These are phyloP conservation scores for Pelobates fuscus DNA, from an alignment of 2,113 vertebrate species.

Conservation along the genomic window DNA sequence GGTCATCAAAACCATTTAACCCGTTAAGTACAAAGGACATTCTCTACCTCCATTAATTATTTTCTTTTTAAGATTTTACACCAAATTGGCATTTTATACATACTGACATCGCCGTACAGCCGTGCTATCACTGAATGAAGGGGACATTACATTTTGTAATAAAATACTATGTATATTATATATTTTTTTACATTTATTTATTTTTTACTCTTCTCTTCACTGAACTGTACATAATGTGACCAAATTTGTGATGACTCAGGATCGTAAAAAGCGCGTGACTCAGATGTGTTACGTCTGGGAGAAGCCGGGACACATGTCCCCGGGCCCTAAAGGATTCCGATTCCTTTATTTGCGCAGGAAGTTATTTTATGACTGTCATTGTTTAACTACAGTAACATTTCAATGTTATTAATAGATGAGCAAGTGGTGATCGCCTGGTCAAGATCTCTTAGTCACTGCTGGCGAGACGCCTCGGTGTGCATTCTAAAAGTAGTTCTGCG, in stretches of 20 bases:
- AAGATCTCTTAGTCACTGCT: constrained; percentile 64
- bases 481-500: constrained; percentile 60
- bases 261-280: constrained; percentile 33
- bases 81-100: no score
- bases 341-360: constrained; percentile 41
- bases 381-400: constrained; percentile 54
- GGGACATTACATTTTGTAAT: no score
- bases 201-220: no score
- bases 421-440: constrained; percentile 60
- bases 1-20: no score
- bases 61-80: no score
- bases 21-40: no score
- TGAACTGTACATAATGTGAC: constrained; percentile 9
- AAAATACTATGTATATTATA: no score
- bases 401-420: constrained; percentile 57
- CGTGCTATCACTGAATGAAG: no score
- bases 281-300: constrained; percentile 36
- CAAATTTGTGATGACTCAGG: constrained; percentile 5
- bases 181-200: no score
- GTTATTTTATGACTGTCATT: constrained; percentile 53
- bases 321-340: constrained; percentile 8
- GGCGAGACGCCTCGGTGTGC: constrained; percentile 54
- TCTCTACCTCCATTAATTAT: no score
- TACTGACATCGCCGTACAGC: no score
- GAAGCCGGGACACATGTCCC: constrained; percentile 6